Evolutionary conservation across 2,113 vertebrate species (phyloP), one percentile per base, ranked within the genome.

Genomic region (Zosterops japonicus): DNA sequence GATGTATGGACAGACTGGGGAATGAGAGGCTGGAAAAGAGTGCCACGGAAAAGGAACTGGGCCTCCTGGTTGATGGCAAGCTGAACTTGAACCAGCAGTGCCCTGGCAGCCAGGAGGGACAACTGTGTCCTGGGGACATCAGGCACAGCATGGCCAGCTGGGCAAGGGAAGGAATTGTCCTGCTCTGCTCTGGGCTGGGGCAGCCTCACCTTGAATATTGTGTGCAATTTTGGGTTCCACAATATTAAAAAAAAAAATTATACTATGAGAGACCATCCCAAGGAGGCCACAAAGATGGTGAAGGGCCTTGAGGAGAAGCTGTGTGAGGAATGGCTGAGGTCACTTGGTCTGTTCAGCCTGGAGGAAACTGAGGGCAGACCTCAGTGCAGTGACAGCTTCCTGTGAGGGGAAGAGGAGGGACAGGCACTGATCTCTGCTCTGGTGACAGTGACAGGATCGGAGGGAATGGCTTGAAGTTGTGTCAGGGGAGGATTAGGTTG

Each of bases 81-180:
- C 1, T 71, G 47, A 25, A 21, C 10, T 0, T 1, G 10, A 31
- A 0, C 0, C 57, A 72, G 33, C 56, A 2, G 5, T 31, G 68
- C 27, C 68, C 67, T 44, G 56, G 46, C 16, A 61, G 80, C 31
- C 47, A 44, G 47, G 39, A 83, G 39, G 47, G 22, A 1, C 36
- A 70, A 0, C 2, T 9, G 2, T 53, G 68, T 21, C 47, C 56
- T 31, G 33, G 3, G 20, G 24, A 0, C 36, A 53, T 17, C 67
- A 53, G 16, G 46, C 0, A 17, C 53, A 69, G 19, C 65, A 0
- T 0, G 23, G 53, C 11, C 53, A 69, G 19, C 65, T 0, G 0
- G 28, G 53, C 8, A 42, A 42, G 29, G 29, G 44, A 60, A 7
- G n/a, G 24, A 9, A 83, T 29, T 82, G 53, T 82, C 53, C 64